Evolutionary conservation across 2,888 invertebrate genomes (phyloP).

Genomic region (Platycnemis pennipes): DNA sequence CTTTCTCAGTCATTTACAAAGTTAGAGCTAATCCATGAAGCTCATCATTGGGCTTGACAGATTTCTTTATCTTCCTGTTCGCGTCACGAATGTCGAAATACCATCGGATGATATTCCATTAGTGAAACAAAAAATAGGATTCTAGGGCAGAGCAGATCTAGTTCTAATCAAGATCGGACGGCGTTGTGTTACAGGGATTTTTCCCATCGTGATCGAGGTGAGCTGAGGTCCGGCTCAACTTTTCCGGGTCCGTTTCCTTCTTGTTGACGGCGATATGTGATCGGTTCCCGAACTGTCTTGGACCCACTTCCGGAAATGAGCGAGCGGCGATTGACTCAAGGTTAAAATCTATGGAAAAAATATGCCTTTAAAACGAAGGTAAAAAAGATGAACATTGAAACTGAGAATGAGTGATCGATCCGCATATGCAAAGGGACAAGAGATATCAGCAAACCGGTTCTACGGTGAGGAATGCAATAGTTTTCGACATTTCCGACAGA

Average conservation of each 20-base stretch:
- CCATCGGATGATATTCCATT: background rate
- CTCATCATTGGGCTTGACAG: no score
- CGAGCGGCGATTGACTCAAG: background rate
- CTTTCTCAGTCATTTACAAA: no score
- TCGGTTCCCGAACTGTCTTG: background rate
- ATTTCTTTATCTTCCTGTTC: background rate
- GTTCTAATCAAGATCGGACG: background rate
- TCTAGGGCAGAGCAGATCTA: background rate
- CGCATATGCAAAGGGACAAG: background rate
- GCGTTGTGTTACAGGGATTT: background rate
- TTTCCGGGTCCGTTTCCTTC: constrained; percentile 7
- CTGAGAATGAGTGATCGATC: background rate
- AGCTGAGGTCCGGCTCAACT: background rate
- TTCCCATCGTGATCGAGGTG: background rate
- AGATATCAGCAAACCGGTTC: no score
- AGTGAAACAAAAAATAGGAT: background rate
- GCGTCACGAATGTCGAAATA: background rate
- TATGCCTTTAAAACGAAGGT: background rate
- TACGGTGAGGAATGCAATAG: no score
- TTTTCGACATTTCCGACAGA: no score
- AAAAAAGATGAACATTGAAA: background rate
- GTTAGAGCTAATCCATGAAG: no score
- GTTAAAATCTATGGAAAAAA: background rate
- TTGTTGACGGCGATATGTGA: background rate
- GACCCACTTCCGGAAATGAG: background rate